These are phyloP conservation scores for Cotesia typhae DNA, from an alignment of 1,140 invertebrate species.

Conservation along the genomic window DNA sequence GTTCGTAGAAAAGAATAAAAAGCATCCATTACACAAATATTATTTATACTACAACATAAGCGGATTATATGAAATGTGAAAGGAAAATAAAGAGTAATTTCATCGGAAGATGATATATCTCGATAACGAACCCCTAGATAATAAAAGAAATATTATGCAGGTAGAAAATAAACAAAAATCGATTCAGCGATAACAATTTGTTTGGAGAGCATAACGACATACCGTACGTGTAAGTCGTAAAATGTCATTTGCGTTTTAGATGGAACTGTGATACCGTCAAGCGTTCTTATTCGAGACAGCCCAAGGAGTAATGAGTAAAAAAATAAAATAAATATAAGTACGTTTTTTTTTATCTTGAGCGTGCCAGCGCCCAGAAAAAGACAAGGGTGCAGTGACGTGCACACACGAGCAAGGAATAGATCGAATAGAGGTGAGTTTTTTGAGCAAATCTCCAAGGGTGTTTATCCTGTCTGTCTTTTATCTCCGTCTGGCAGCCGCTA, in stretches of 20 bases:
- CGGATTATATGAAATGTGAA: no score
- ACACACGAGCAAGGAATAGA: slow-evolving; percentile 4
- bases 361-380: background rate
- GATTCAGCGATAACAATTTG: slow-evolving; percentile 20
- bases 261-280: background rate
- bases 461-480: slow-evolving; percentile 17
- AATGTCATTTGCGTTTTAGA: slow-evolving; percentile 2
- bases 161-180: slow-evolving; percentile 11
- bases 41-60: no score
- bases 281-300: background rate
- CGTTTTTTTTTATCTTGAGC: background rate
- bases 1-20: no score
- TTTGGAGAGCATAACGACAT: slow-evolving; percentile 12
- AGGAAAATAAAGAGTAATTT: no score
- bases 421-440: background rate
- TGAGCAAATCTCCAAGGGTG: no score
- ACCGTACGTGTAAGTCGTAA: slow-evolving; percentile 2
- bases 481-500: background rate
- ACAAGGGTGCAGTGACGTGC: slow-evolving; percentile 25
- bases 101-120: no score
- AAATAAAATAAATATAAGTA: background rate
- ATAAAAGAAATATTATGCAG: background rate
- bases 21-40: no score
- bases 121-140: no score
- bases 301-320: background rate